Base-by-base conservation (phyloP, 2,113 vertebrate genomes). In the Leucosticte australis region DNA sequence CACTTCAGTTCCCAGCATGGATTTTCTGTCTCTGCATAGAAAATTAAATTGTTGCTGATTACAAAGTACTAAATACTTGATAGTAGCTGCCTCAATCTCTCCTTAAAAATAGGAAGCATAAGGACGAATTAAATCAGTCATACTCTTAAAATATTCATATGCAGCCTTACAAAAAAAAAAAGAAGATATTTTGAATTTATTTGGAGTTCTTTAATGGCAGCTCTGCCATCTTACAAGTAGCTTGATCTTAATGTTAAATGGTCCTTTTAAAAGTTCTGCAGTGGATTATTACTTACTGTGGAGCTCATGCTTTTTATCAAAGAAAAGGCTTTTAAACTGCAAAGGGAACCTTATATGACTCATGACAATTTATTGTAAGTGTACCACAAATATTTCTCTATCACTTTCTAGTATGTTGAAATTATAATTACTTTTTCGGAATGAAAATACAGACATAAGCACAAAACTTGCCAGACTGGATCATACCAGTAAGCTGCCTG, bases 31-130 rank as follows among this genome's bases (percentile, higher is more conserved):
- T 87, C 59, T 74, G 16, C 60, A 47, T 80, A 69, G 27, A 71
- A 57, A 90, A 87, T 73, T 39, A 46, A 80, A 73, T 65, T 67
- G 30, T 71, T 78, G 47, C 53, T n/a, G 50, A 74, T 47, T 50
- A 31, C 55, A 19, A 90, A 93, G 46, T 78, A 64, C 87, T 93
- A 92, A 90, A 93, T 78, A 52, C 57, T 88, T 90, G 53, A 86
- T 82, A 93, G 91, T 5, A 70, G 63, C 83, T 90, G 79, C 31
- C 23, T 93, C 47, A 15, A 67, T 70, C 64, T 60, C 73, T 86
- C 73, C 68, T 80, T 86, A 77, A 67, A 90, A 81, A 39, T 55
- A 53, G 37, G 55, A 92, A 86, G 33, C 59, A 57, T 53, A 80
- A 87, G 56, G 65, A 77, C 6, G 56, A 89, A 89, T 75, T 41